phyloP scores from a whole-genome alignment of 2,113 vertebrate species.

The Hassar affinis region DNA sequence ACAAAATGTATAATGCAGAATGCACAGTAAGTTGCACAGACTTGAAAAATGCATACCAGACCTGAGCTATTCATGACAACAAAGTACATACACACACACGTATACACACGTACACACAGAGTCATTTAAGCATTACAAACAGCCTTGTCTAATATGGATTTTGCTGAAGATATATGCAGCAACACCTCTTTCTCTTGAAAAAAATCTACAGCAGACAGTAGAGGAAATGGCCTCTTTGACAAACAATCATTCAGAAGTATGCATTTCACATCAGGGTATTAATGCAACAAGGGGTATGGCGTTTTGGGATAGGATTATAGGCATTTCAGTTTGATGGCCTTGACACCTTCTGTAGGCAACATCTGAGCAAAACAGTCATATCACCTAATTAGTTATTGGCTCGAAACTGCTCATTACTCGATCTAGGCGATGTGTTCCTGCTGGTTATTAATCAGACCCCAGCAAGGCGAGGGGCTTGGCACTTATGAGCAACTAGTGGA shows the following conservation, averaged over 20 bases:
- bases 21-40: background rate
- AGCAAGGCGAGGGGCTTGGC: conserved; percentile 14
- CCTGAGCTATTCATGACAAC: background rate
- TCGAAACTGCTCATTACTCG: conserved; percentile 28
- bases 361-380: conserved; percentile 29
- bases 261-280: conserved; percentile 8
- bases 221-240: background rate
- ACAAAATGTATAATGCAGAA: background rate
- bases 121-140: conserved; percentile 14
- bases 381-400: conserved; percentile 34
- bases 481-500: conserved; percentile 44
- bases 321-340: background rate
- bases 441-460: conserved; percentile 29
- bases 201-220: background rate
- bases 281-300: background rate
- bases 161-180: background rate
- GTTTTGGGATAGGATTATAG: background rate
- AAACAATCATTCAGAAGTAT: background rate
- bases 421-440: conserved; percentile 20
- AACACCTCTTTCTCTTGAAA: background rate
- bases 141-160: conserved; percentile 16
- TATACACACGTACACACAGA: background rate
- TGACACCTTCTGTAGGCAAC: conserved; percentile 14
- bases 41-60: background rate
- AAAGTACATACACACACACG: background rate